Base-by-base conservation (phyloP, 37 sponge, comb jelly and placozoan genomes). In the Halisarca cf. caerulea region DNA sequence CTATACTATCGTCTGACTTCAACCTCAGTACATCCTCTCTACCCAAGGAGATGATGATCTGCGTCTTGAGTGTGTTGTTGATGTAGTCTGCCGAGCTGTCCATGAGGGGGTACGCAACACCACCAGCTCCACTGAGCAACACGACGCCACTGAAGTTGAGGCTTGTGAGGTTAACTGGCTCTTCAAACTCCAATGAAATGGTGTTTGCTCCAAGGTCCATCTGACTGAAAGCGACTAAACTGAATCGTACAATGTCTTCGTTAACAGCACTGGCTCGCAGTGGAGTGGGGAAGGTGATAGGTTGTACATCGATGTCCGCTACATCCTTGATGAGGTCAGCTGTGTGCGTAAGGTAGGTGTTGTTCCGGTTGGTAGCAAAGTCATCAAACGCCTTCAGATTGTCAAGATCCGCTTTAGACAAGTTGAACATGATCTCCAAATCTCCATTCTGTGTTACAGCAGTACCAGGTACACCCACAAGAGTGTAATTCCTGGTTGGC, bases 111-210 rank as follows among this genome's bases (percentile, higher is more conserved):
- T 77, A 40, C 36, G 28, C 60, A 8, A 25, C 58, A 21, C 25
- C 28, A 34, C 44, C 66, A 11, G 24, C 70, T 21, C 28, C 24
- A 42, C 59, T 37, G 79, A 33, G 2, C 18, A 87, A 60, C 1
- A 85, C 59, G 17, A 96, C 79, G 35, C 83, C 68, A 24, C 40
- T 82, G 60, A 87, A 83, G 62, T 87, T 43, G 17, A 91, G 35
- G 0, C 91, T 89, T 15, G 86, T 88, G 0, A 85, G 69, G 87
- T 93, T 90, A 17, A 96, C 97, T 51, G 94, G 91, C 70, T 96
- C 97, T 45, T 82, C 66, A 47, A 96, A 96, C 34, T 45, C 18
- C 18, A 96, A 66, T 0, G 21, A 37, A 41, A 86, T 40, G 0
- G 59, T 85, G 35, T 86, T 84, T 18, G 14, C 37, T 24, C 84